These are phyloP conservation scores for Oxytorus armatus DNA, from an alignment of 2,888 invertebrate genomes.

Conservation along the genomic window DNA sequence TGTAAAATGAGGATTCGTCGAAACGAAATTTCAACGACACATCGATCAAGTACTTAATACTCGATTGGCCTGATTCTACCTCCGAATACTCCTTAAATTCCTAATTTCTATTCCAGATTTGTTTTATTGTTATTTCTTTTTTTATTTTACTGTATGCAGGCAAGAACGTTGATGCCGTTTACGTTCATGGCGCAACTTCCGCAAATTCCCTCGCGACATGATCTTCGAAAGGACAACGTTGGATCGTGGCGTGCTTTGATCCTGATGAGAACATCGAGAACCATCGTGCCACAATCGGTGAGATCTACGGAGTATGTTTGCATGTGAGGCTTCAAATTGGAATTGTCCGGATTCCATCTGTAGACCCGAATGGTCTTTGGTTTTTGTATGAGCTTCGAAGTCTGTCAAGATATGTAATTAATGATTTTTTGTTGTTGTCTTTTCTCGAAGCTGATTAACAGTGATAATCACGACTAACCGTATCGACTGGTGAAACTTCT, in stretches of 20 bases:
- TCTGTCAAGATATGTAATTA: neutral
- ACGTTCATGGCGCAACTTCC: slow-evolving; percentile 90
- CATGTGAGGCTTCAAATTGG: slow-evolving; percentile 85
- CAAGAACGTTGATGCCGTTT: slow-evolving; percentile 88
- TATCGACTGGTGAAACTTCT: neutral
- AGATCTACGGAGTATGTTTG: slow-evolving; percentile 88
- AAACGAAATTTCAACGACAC: neutral
- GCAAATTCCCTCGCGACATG: slow-evolving; percentile 89
- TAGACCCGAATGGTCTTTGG: slow-evolving; percentile 82
- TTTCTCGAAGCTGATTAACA: neutral
- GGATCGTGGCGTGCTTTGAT: slow-evolving; percentile 87
- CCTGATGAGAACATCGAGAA: slow-evolving; percentile 88
- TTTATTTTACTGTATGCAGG: slow-evolving; percentile 83
- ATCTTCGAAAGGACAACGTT: slow-evolving; percentile 87
- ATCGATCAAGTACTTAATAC: too few relatives aligned
- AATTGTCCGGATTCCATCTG: slow-evolving; percentile 86
- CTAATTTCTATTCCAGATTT: too few relatives aligned
- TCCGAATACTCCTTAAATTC: too few relatives aligned
- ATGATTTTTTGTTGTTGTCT: neutral
- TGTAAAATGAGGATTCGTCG: neutral
- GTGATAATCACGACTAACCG: slow-evolving; percentile 4
- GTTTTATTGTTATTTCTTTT: slow-evolving; percentile 2
- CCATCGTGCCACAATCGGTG: slow-evolving; percentile 86
- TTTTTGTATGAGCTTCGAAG: neutral
- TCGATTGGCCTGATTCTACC: too few relatives aligned